phyloP scores from a whole-genome alignment of 2,797 vertebrate species.

The Apogon talboti region DNA sequence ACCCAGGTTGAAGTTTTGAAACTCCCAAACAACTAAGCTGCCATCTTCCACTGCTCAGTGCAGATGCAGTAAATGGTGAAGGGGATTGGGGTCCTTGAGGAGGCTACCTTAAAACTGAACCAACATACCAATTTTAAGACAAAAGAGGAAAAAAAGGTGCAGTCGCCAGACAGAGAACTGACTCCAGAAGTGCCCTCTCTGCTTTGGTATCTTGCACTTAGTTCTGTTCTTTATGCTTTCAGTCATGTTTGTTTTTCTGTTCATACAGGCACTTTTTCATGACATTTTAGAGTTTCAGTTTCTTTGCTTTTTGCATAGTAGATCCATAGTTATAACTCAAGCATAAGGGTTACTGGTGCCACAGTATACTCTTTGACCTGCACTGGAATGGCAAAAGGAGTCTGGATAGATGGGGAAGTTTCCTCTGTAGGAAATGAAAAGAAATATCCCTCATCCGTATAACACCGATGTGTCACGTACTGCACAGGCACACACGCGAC shows the following conservation, averaged over 20 bases:
- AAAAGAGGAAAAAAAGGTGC: constrained; percentile 20
- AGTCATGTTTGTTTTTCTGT: constrained; percentile 59
- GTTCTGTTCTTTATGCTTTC: constrained; percentile 65
- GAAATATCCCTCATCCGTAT: constrained; percentile 49
- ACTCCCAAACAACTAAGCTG: constrained; percentile 71
- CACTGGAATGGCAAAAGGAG: constrained; percentile 72
- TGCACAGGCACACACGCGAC: constrained; percentile 54
- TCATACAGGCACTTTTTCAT: constrained; percentile 66
- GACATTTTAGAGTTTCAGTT: constrained; percentile 47
- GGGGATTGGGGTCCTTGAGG: constrained; percentile 20
- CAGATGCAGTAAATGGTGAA: constrained; percentile 48
- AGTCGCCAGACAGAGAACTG: constrained; percentile 62
- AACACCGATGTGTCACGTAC: constrained; percentile 57
- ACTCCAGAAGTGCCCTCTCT: constrained; percentile 83
- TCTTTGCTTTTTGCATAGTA: constrained; percentile 74
- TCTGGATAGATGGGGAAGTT: constrained; percentile 33
- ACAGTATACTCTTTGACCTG: constrained; percentile 60
- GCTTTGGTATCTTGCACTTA: constrained; percentile 65
- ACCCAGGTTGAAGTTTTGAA: constrained; percentile 55
- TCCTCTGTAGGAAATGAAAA: constrained; percentile 54
- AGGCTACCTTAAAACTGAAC: constrained; percentile 44
- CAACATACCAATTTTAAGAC: constrained; percentile 21
- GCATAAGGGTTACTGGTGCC: constrained; percentile 54
- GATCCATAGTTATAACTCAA: constrained; percentile 54
- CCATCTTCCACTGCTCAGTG: constrained; percentile 76